Evolutionary conservation across 1,140 invertebrate species (phyloP), one percentile per base, ranked within the genome.

Genomic region (Eubasilissa regina): DNA sequence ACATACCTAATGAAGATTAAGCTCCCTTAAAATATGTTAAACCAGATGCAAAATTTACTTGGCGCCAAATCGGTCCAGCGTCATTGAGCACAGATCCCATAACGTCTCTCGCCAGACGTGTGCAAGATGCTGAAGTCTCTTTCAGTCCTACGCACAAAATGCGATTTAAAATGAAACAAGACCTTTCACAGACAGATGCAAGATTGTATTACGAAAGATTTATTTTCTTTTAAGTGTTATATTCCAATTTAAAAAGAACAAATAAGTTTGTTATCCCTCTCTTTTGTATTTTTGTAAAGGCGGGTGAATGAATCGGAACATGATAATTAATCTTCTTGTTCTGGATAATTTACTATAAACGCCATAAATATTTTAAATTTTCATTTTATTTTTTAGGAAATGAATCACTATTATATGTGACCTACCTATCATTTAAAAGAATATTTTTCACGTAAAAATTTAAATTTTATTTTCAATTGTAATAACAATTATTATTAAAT

Each of bases 181-280:
- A 73, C 47, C 17, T 73, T 55, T 17, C 68, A 55, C 4, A 73
- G 15, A 35, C 53, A 47, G 35, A n/a, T 45, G 44, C 17, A 44
- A 17, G 64, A 68, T 47, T 55, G 47, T 51, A 17, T 35, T 43
- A 21, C 25, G 51, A 47, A 73, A 53, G 68, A 73, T 73, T 73
- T 73, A 73, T 73, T 73, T 35, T 13, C 47, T 73, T 73, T 73
- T 73, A 73, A 73, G 68, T 73, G 68, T 73, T 25, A 55, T 73
- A 73, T 35, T 48, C 68, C 68, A 53, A 73, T 73, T 73, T 73
- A 73, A 53, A 73, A 73, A 73, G 51, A 73, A 73, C 68, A 73
- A 73, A 73, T 73, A 21, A 47, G 15, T 35, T 35, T n/a, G 68
- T n/a, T 55, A 21, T 73, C 68, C 21, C 68, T 73, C 47, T 73